A percentile compares a stretch with the other conserved stretches of the same genome.
Evolutionary conservation across 2,113 vertebrate species (phyloP).

Genomic region (Morphnarchus princeps): DNA sequence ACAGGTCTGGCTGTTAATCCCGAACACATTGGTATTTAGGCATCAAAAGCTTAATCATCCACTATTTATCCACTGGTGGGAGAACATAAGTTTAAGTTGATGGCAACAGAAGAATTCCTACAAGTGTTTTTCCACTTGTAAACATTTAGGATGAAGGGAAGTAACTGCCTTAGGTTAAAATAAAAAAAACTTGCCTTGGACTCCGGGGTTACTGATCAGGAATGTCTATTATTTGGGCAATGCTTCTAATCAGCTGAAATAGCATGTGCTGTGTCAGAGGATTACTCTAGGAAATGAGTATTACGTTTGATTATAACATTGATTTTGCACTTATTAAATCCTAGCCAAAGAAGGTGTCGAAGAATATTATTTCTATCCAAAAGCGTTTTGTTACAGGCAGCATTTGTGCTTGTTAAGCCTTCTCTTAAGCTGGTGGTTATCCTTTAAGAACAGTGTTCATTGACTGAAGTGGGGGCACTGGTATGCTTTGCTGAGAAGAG

Average conservation of each 20-base stretch:
- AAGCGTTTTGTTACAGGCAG: constrained; percentile 23
- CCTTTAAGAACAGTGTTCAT: not conserved
- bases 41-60: constrained; percentile 34
- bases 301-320: constrained; percentile 41
- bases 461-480: not conserved
- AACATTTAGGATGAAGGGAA: constrained; percentile 1
- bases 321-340: constrained; percentile 60
- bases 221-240: constrained; percentile 30
- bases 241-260: constrained; percentile 43
- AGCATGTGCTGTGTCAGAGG: constrained; percentile 33
- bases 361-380: constrained; percentile 21
- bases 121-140: constrained; percentile 21
- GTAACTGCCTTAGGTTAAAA: not conserved
- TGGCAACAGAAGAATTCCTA: constrained; percentile 33
- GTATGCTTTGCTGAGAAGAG: not conserved
- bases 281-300: constrained; percentile 57
- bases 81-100: not conserved
- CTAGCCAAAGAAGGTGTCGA: constrained; percentile 8
- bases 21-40: not conserved
- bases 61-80: not conserved
- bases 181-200: not conserved
- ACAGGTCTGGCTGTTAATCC: constrained; percentile 27
- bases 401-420: constrained; percentile 35
- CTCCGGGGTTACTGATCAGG: not conserved
- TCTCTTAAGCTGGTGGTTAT: constrained; percentile 25